phyloP scores from a whole-genome alignment of 2,888 invertebrate genomes.

The Coenonympha glycerion region DNA sequence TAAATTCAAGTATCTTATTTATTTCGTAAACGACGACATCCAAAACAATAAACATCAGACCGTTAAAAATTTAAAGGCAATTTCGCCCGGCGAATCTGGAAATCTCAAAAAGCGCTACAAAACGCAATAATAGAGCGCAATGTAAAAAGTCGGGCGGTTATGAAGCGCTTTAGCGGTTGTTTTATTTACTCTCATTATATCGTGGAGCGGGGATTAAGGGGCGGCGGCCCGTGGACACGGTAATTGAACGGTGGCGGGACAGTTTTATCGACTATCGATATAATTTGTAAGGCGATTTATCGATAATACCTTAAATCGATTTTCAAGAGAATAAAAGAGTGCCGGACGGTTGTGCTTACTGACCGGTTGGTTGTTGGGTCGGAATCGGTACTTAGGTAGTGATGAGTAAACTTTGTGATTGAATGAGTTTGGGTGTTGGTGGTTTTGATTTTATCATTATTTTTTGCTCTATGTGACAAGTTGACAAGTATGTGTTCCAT shows the following conservation, averaged over 20 bases:
- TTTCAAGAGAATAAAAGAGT: not conserved
- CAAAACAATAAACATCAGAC: conserved; percentile 9
- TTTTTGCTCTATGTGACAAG: too few species aligned
- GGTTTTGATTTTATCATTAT: too few species aligned
- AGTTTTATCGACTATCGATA: not conserved
- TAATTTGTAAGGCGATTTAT: not conserved
- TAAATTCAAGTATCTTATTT: not conserved
- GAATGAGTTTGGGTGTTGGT: too few species aligned
- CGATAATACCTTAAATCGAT: not conserved
- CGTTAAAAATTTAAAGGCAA: conserved; percentile 18
- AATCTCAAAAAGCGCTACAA: conserved; percentile 24
- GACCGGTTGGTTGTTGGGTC: too few species aligned
- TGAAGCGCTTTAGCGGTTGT: conserved; percentile 29
- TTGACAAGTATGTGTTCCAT: too few species aligned
- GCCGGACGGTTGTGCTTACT: too few species aligned
- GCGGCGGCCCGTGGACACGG: not conserved
- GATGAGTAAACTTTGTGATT: too few species aligned
- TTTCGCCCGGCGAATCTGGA: conserved; percentile 17
- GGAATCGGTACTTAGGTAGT: too few species aligned
- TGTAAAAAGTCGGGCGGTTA: conserved; percentile 27
- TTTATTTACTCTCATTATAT: conserved; percentile 35
- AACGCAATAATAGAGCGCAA: conserved; percentile 25
- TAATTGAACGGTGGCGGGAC: conserved; percentile 15
- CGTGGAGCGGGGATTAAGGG: conserved; percentile 24
- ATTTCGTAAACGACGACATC: not conserved